phyloP scores from a whole-genome alignment of 2,888 invertebrate species.

The Podabrus alpinus region DNA sequence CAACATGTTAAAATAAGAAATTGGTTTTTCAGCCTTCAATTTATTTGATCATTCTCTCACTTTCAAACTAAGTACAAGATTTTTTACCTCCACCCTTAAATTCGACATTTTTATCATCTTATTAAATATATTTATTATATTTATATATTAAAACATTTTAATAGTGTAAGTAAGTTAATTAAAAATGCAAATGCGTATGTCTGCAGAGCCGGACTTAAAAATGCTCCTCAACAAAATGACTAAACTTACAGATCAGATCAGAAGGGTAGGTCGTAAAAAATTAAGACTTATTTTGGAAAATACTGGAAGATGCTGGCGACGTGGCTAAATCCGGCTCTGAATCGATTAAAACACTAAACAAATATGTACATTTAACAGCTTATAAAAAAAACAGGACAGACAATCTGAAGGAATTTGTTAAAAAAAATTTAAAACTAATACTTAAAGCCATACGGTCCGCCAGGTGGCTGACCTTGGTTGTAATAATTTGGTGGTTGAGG shows the following conservation, averaged over 20 bases:
- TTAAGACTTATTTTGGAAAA: neutral
- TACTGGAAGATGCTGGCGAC: neutral
- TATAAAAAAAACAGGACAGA: neutral
- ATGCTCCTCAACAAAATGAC: neutral
- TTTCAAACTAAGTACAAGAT: constrained; percentile 16
- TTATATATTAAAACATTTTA: neutral
- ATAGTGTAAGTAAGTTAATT: neutral
- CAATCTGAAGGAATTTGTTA: neutral
- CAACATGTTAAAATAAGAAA: constrained; percentile 21
- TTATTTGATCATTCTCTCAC: constrained; percentile 2
- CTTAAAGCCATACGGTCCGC: neutral
- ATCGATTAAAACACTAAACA: neutral
- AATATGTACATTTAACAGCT: neutral
- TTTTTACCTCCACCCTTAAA: constrained; percentile 16
- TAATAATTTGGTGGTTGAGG: constrained; percentile 16
- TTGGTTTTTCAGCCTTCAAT: constrained; percentile 6
- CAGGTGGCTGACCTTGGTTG: constrained; percentile 25
- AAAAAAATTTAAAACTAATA: neutral
- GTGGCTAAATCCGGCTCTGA: neutral
- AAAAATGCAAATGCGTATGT: neutral
- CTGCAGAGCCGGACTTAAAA: neutral
- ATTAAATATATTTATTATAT: no score
- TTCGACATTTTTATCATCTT: neutral
- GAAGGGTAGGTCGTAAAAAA: neutral
- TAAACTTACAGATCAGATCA: neutral